Conservation (phyloP, 2,888 invertebrate species). For the Brenthis hecate region DNA sequence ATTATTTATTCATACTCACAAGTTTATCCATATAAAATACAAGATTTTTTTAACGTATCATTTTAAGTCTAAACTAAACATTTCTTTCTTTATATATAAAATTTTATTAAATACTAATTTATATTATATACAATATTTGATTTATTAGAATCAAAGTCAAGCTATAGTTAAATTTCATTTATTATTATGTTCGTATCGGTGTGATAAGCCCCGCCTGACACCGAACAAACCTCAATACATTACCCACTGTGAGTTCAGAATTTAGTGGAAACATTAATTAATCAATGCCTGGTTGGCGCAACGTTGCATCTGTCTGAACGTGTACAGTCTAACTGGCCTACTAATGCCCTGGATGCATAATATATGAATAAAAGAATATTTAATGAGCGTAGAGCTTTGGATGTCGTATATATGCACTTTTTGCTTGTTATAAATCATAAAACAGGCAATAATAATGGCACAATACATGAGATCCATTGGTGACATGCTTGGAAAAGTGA, state of each 20-base stretch:
- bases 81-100: no score
- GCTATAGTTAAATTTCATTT: background rate
- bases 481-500: no score
- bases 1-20: constrained; percentile 46
- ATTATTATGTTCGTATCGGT: constrained; percentile 2
- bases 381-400: constrained; percentile 5
- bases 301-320: constrained; percentile 28
- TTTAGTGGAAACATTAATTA: constrained; percentile 32
- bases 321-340: constrained; percentile 10
- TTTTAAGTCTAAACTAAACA: no score
- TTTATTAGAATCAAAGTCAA: background rate
- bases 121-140: background rate
- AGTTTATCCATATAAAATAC: constrained; percentile 33
- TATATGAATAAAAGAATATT: background rate
- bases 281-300: constrained; percentile 22
- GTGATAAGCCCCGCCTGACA: constrained; percentile 9
- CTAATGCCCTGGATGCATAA: constrained; percentile 13
- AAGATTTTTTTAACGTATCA: no score
- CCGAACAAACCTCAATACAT: constrained; percentile 22
- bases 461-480: no score
- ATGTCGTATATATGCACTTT: background rate
- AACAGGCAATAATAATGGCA: no score
- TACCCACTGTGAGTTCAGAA: constrained; percentile 17
- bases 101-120: background rate
- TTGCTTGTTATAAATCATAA: no score